These are phyloP conservation scores for Pegoplata infirma DNA, from an alignment of 2,888 invertebrate genomes.

Conservation along the genomic window DNA sequence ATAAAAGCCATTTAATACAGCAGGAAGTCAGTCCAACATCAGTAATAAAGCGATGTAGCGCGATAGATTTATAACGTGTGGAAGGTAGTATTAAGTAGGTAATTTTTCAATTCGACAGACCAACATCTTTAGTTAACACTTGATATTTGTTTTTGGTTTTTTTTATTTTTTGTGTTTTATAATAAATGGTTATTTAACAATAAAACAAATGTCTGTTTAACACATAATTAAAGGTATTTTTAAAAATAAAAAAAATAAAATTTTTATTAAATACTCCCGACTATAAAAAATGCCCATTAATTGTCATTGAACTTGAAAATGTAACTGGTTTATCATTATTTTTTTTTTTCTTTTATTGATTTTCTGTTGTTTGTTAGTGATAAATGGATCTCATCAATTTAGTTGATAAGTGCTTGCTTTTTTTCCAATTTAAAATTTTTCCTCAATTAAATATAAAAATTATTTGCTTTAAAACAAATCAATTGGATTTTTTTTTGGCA, in stretches of 20 bases:
- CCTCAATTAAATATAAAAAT: not conserved
- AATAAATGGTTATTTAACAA: not conserved
- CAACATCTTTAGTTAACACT: not conserved
- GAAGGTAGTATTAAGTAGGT: not conserved
- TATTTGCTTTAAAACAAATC: not conserved
- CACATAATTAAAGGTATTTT: not conserved
- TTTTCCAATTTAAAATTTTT: not conserved
- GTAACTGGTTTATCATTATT: constrained; percentile 7
- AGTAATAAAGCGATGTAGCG: not conserved
- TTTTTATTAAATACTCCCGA: no score
- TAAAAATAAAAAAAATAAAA: not conserved
- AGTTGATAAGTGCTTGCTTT: not conserved
- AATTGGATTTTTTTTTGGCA: not conserved
- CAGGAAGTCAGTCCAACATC: not conserved
- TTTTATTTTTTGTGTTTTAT: not conserved
- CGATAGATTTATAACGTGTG: no score
- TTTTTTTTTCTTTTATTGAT: no score
- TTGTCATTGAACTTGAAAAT: constrained; percentile 55
- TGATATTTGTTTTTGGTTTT: no score
- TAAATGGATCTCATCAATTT: not conserved
- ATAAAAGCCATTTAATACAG: not conserved
- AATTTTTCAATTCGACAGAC: not conserved
- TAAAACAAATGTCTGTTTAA: not conserved
- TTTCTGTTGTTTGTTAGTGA: not conserved
- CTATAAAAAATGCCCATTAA: not conserved